Percentiles rank a stretch among this genome's conserved stretches.
Conservation (phyloP, 2,797 vertebrate species). For the Adrianichthys oophorus region DNA sequence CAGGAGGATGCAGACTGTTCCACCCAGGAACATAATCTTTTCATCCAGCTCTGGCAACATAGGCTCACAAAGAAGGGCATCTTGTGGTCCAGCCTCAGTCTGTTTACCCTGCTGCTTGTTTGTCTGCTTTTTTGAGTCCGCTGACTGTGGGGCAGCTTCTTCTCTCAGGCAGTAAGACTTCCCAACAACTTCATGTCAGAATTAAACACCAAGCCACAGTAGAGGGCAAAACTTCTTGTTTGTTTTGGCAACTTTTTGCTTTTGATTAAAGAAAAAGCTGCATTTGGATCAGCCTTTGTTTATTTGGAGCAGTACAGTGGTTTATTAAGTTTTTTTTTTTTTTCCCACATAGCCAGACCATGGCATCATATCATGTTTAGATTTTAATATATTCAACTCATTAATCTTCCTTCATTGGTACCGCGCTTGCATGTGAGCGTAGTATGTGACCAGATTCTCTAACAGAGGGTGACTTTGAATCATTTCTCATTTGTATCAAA, state of each 20-base stretch:
- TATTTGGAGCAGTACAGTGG: too few relatives aligned
- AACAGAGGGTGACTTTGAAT: background rate
- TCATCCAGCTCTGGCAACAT: background rate
- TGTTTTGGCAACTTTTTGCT: background rate
- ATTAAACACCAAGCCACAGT: slow-evolving; percentile 1
- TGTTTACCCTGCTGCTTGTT: slow-evolving; percentile 11
- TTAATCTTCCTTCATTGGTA: background rate
- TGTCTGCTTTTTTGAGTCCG: slow-evolving; percentile 2
- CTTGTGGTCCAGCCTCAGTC: slow-evolving; percentile 1
- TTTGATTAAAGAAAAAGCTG: too few relatives aligned
- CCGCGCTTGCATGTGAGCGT: too few relatives aligned
- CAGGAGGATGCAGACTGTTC: slow-evolving; percentile 1
- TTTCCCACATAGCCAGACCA: too few relatives aligned
- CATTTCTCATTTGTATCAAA: slow-evolving; percentile 25
- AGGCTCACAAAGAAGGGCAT: slow-evolving; percentile 6
- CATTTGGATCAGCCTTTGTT: too few relatives aligned
- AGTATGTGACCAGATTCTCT: background rate
- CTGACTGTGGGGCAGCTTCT: slow-evolving; percentile 1
- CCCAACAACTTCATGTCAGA: slow-evolving; percentile 9
- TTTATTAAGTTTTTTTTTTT: too few relatives aligned
- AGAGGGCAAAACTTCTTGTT: background rate
- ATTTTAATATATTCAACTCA: background rate
- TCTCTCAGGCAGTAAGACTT: slow-evolving; percentile 9
- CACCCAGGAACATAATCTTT: slow-evolving; percentile 4
- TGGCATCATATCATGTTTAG: too few relatives aligned